phyloP scores from a whole-genome alignment of 2,888 invertebrate species.

The Opisthograptis luteolata region DNA sequence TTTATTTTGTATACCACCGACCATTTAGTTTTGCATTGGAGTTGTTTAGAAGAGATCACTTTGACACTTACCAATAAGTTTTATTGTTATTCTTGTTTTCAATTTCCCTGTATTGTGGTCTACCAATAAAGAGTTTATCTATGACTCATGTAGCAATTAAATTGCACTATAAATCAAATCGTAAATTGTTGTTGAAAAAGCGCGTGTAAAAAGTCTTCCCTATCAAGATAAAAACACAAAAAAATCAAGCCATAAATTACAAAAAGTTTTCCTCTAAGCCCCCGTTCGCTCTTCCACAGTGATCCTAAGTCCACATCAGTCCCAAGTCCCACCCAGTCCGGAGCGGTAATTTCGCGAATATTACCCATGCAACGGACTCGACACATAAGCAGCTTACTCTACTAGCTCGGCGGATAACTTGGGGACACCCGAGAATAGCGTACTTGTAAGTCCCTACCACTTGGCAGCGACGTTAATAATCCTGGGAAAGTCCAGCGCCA shows the following conservation, averaged over 20 bases:
- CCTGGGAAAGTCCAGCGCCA: slow-evolving; percentile 57
- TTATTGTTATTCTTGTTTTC: too few species aligned
- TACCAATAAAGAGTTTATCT: too few species aligned
- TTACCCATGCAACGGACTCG: slow-evolving; percentile 59
- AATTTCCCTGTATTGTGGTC: too few species aligned
- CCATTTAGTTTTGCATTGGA: too few species aligned
- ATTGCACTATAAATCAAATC: too few species aligned
- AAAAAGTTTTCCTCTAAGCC: background rate
- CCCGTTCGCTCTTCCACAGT: slow-evolving; percentile 10
- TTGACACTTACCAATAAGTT: too few species aligned
- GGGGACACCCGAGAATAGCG: slow-evolving; percentile 47
- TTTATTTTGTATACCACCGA: too few species aligned
- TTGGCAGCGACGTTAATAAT: slow-evolving; percentile 65
- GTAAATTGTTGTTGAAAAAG: too few species aligned
- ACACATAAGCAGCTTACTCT: slow-evolving; percentile 74
- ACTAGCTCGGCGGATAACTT: slow-evolving; percentile 71
- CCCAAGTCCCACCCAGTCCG: slow-evolving; percentile 46
- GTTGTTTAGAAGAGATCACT: too few species aligned
- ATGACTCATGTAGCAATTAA: too few species aligned
- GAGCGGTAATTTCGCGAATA: slow-evolving; percentile 74
- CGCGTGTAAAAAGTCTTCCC: too few species aligned
- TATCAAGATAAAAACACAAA: too few species aligned
- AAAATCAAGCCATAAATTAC: background rate
- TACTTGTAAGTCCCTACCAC: slow-evolving; percentile 36
- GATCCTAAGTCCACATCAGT: slow-evolving; percentile 15